Percentiles rank a stretch among this genome's conserved stretches.
These are phyloP conservation scores for Bombus fervidus DNA, from an alignment of 1,140 invertebrate species.

Conservation along the genomic window DNA sequence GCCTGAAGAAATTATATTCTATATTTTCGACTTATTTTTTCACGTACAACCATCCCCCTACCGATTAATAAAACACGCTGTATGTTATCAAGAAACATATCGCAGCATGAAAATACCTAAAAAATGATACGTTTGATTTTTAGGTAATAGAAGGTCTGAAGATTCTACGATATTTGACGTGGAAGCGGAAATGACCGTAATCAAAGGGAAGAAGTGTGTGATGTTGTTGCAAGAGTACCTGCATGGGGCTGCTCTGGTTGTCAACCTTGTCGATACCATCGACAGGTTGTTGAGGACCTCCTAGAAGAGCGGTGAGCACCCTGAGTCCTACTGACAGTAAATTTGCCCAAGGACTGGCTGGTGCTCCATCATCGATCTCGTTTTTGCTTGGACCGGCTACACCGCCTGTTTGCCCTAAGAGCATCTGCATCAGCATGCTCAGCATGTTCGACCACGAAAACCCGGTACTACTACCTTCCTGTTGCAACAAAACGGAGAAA, in stretches of 20 bases:
- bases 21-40: no score
- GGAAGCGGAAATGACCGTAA: slow-evolving; percentile 26
- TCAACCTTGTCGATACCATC: slow-evolving; percentile 95
- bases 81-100: neutral
- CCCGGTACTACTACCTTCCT: slow-evolving; percentile 84
- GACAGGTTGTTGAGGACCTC: slow-evolving; percentile 86
- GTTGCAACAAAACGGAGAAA: slow-evolving; percentile 61
- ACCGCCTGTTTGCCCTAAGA: slow-evolving; percentile 86
- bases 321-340: slow-evolving; percentile 91
- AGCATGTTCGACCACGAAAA: slow-evolving; percentile 94
- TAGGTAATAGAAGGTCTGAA: no score
- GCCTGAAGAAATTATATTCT: no score
- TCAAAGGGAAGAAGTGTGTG: neutral
- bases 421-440: slow-evolving; percentile 92
- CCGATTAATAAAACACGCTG: no score
- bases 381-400: slow-evolving; percentile 90
- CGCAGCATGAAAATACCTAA: neutral
- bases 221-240: slow-evolving; percentile 84
- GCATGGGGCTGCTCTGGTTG: slow-evolving; percentile 90
- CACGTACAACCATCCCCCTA: no score
- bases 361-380: slow-evolving; percentile 86
- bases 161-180: neutral
- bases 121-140: neutral
- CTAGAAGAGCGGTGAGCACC: slow-evolving; percentile 91
- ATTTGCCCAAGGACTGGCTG: slow-evolving; percentile 92